A percentile compares a stretch with the other conserved stretches of the same genome.
Conservation (phyloP, 2,113 vertebrate species). For the Morone chrysops region DNA sequence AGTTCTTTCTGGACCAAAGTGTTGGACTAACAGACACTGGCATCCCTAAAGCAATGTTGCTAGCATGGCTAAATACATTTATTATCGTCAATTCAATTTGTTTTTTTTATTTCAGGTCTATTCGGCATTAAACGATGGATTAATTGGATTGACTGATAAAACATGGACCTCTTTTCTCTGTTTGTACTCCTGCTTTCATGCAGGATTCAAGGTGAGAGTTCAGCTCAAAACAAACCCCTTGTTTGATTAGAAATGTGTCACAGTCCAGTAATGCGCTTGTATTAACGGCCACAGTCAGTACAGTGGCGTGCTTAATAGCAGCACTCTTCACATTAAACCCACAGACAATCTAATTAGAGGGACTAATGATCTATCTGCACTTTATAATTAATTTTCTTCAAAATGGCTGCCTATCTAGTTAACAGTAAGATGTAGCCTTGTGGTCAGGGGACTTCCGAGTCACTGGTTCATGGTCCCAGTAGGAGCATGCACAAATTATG, state of each 20-base stretch:
- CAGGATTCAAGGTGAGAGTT: conserved; percentile 71
- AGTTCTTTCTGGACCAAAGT: not conserved
- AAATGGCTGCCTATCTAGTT: conserved; percentile 49
- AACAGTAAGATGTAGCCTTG: conserved; percentile 41
- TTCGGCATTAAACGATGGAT: conserved; percentile 44
- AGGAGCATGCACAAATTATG: conserved; percentile 39
- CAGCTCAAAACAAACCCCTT: conserved; percentile 30
- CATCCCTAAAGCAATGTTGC: too few relatives aligned
- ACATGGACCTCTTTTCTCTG: conserved; percentile 60
- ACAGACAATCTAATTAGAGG: conserved; percentile 49
- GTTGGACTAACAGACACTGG: too few relatives aligned
- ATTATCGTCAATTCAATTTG: not conserved
- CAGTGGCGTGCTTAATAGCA: conserved; percentile 15
- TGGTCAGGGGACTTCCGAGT: conserved; percentile 48
- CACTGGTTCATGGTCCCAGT: conserved; percentile 57
- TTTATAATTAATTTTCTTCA: conserved; percentile 51
- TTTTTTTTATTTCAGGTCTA: conserved; percentile 45
- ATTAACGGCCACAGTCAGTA: conserved; percentile 14
- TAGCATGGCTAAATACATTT: not conserved
- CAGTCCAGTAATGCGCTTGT: conserved; percentile 17
- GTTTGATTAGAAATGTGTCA: conserved; percentile 17
- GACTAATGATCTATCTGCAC: conserved; percentile 51
- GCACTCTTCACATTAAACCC: conserved; percentile 37
- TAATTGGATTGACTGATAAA: conserved; percentile 47
- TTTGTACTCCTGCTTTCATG: conserved; percentile 62